Percentiles rank a stretch among this genome's conserved stretches.
These are phyloP conservation scores for Lucifuga dentata DNA, from an alignment of 2,113 vertebrate genomes.

Conservation along the genomic window DNA sequence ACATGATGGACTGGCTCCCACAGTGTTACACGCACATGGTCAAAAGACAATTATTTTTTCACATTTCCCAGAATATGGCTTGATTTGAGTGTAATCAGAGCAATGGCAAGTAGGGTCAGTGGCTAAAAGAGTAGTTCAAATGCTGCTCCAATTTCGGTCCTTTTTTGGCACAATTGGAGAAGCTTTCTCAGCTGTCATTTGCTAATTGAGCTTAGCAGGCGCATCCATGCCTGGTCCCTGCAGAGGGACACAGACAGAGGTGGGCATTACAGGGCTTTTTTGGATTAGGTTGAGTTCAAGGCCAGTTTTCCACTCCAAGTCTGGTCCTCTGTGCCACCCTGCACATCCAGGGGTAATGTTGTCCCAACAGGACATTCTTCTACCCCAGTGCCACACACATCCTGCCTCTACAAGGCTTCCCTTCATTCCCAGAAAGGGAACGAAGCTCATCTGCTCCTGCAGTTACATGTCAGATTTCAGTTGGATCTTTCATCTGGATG, in stretches of 20 bases:
- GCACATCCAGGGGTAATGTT: constrained; percentile 62
- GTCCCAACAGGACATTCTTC: constrained; percentile 73
- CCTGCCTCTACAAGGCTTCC: constrained; percentile 47
- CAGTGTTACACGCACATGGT: constrained; percentile 43
- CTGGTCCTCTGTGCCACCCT: constrained; percentile 69
- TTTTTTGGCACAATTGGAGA: constrained; percentile 72
- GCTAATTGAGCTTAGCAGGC: constrained; percentile 69
- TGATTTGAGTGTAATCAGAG: constrained; percentile 5
- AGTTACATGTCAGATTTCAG: constrained; percentile 8
- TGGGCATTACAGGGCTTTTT: constrained; percentile 72
- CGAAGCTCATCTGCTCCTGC: constrained; percentile 49
- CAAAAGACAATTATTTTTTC: constrained; percentile 13
- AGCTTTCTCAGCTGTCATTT: constrained; percentile 71
- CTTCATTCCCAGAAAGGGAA: constrained; percentile 59
- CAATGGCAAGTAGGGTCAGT: constrained; percentile 6
- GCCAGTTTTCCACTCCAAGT: constrained; percentile 82
- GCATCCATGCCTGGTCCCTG: constrained; percentile 52
- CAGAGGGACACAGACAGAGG: constrained; percentile 48
- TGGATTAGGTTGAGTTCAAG: constrained; percentile 71
- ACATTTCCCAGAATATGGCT: constrained; percentile 20
- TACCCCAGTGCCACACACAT: constrained; percentile 42
- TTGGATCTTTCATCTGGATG: constrained; percentile 33
- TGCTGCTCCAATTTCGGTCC: constrained; percentile 45
- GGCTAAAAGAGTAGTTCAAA: constrained; percentile 33
- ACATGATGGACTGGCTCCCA: constrained; percentile 8